Conservation (phyloP, 1,140 invertebrate genomes). For the Anoplophora glabripennis region DNA sequence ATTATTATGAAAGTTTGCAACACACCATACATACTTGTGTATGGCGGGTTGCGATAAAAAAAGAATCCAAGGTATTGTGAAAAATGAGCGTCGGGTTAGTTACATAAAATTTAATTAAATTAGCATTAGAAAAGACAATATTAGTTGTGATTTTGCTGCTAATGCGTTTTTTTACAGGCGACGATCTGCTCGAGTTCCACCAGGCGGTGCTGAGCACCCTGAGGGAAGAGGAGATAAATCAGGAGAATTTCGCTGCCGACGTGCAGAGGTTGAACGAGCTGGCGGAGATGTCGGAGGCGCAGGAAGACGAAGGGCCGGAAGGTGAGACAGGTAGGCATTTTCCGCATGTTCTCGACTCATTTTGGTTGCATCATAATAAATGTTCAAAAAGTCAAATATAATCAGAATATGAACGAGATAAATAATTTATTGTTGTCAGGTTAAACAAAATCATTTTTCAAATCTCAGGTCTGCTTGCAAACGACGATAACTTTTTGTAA, state of each 20-base stretch:
- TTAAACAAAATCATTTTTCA: neutral
- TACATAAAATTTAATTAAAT: no score
- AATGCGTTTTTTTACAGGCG: slow-evolving; percentile 48
- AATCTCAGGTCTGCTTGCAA: no score
- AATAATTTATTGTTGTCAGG: neutral
- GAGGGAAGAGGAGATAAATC: slow-evolving; percentile 61
- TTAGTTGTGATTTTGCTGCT: no score
- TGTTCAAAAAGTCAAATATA: slow-evolving; percentile 14
- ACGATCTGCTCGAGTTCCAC: slow-evolving; percentile 93
- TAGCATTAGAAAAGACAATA: no score
- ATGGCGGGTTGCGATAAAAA: no score
- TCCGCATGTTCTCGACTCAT: slow-evolving; percentile 13
- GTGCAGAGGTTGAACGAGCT: slow-evolving; percentile 64
- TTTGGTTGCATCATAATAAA: slow-evolving; percentile 16
- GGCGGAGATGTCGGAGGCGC: slow-evolving; percentile 61
- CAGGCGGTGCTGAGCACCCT: slow-evolving; percentile 66
- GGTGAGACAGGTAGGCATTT: slow-evolving; percentile 53
- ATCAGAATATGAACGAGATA: neutral
- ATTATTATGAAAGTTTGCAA: no score
- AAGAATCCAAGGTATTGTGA: no score
- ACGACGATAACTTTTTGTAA: no score
- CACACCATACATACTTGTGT: no score
- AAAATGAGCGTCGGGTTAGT: no score
- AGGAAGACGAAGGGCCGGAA: slow-evolving; percentile 64
- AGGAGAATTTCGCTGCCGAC: slow-evolving; percentile 60